A percentile compares a stretch with the other conserved stretches of the same genome.
Evolutionary conservation across 2,797 vertebrate species (phyloP).

Genomic region (Manis javanica): DNA sequence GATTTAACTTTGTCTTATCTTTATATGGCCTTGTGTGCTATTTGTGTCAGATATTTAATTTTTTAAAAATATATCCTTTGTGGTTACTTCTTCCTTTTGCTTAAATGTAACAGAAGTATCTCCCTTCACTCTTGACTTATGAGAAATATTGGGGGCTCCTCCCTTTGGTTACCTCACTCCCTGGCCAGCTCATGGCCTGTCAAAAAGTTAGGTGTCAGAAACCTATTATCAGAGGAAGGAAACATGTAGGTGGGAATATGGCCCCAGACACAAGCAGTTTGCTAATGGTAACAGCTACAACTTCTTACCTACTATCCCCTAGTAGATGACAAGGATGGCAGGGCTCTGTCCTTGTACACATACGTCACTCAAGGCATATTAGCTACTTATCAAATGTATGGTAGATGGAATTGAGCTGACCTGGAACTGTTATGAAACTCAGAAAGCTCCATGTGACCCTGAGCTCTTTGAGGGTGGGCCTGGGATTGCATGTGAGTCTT

Average conservation of each 20-base stretch:
- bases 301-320: background rate
- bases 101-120: background rate
- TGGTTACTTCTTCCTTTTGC: background rate
- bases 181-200: background rate
- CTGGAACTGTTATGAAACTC: background rate
- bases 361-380: background rate
- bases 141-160: background rate
- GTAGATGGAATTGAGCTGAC: background rate
- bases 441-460: background rate
- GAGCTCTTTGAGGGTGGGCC: background rate
- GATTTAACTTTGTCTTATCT: background rate
- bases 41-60: background rate
- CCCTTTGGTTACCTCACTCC: background rate
- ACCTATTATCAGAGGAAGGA: background rate
- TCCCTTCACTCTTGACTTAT: background rate
- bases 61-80: background rate
- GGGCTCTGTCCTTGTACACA: background rate
- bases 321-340: background rate
- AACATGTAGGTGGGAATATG: background rate
- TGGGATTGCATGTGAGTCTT: rapidly evolving
- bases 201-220: background rate
- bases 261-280: rapidly evolving
- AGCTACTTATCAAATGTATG: background rate
- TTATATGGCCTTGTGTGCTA: background rate
- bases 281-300: background rate